Conservation (phyloP, 2,888 invertebrate genomes). For the Cantharis flavilabris region DNA sequence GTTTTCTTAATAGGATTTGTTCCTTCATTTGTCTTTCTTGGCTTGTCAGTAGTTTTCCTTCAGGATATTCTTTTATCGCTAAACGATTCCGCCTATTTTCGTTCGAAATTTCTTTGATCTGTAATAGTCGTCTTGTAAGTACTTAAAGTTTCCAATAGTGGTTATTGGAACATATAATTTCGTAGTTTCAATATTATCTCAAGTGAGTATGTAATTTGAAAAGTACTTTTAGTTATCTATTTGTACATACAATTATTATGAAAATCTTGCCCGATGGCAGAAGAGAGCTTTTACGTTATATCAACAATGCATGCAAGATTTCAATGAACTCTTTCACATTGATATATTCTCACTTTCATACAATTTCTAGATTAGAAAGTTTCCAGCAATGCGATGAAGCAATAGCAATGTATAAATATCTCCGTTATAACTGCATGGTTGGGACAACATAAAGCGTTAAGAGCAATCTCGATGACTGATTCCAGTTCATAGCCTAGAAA, state of each 20-base stretch:
- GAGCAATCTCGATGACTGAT: slow-evolving; percentile 21
- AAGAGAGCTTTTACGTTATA: neutral
- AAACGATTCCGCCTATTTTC: neutral
- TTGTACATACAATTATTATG: neutral
- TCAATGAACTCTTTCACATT: neutral
- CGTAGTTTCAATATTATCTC: neutral
- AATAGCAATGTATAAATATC: neutral
- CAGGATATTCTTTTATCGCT: neutral
- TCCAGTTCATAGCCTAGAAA: slow-evolving; percentile 37
- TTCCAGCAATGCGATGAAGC: neutral
- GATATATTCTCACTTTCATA: neutral
- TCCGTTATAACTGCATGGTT: neutral
- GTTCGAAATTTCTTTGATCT: neutral
- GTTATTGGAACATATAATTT: neutral
- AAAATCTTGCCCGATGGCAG: neutral
- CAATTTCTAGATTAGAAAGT: neutral
- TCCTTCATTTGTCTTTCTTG: neutral
- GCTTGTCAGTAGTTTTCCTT: neutral
- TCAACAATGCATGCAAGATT: neutral
- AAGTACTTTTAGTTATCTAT: neutral
- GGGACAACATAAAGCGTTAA: slow-evolving; percentile 29
- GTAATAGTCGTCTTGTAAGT: neutral
- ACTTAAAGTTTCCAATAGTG: too few species aligned
- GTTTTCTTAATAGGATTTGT: neutral
- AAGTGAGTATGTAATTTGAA: neutral